These are phyloP conservation scores for Halcyon senegalensis DNA, from an alignment of 2,113 vertebrate species.

Conservation along the genomic window DNA sequence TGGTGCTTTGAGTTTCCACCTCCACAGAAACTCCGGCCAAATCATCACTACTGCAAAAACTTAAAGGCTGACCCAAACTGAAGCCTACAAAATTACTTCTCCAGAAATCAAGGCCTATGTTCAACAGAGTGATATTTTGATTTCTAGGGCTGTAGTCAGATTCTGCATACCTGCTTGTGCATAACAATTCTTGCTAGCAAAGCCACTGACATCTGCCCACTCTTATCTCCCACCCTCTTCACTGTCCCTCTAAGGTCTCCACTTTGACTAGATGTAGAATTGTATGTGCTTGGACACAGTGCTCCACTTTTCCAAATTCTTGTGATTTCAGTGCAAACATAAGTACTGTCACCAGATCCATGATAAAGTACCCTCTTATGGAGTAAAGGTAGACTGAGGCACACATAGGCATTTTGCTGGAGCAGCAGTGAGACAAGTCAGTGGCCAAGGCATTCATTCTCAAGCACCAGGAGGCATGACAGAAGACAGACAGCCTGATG, in stretches of 20 bases:
- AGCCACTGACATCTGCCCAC: background rate
- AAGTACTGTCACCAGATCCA: background rate
- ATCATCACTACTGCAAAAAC: background rate
- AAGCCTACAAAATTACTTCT: background rate
- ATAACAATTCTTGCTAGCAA: background rate
- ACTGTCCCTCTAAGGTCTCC: background rate
- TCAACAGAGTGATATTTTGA: background rate
- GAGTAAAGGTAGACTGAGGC: background rate
- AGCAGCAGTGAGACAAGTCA: background rate
- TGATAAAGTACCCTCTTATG: background rate
- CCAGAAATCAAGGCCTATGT: background rate
- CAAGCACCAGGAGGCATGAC: background rate
- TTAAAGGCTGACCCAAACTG: background rate
- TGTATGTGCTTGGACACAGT: background rate
- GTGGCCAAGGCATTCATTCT: background rate
- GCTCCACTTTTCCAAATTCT: background rate
- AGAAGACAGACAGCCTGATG: background rate
- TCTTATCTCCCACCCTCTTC: background rate
- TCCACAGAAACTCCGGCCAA: background rate
- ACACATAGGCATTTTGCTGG: background rate
- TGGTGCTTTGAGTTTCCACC: background rate
- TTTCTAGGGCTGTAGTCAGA: background rate
- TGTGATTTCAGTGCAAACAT: background rate
- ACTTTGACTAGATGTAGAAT: background rate
- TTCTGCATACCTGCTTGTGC: background rate